Conservation (phyloP, 2,888 invertebrate genomes). For the Phragmatobia fuliginosa region DNA sequence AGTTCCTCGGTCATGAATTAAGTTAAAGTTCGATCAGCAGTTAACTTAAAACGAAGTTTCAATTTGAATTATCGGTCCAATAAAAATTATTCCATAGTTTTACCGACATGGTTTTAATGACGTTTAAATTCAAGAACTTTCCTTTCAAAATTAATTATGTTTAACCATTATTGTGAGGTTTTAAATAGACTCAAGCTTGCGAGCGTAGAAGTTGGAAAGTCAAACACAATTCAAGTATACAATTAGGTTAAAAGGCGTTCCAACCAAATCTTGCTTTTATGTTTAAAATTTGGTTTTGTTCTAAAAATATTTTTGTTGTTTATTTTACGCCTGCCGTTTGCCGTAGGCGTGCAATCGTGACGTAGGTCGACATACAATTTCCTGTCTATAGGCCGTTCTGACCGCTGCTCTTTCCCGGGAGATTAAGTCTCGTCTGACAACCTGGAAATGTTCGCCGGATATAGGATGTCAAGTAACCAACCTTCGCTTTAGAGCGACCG, state of each 20-base stretch:
- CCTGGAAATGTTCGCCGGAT: conserved; percentile 78
- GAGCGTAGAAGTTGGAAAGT: conserved; percentile 11
- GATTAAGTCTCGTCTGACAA: conserved; percentile 71
- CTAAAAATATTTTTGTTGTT: conserved; percentile 44
- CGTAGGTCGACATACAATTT: conserved; percentile 83
- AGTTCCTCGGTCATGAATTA: background rate
- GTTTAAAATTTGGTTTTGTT: conserved; percentile 37
- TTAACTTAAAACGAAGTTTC: background rate
- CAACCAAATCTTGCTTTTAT: conserved; percentile 23
- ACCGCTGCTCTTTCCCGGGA: conserved; percentile 78
- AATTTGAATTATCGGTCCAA: background rate
- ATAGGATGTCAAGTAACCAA: conserved; percentile 78
- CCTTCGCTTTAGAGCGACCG: conserved; percentile 65
- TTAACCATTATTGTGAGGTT: conserved; percentile 1
- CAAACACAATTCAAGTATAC: conserved; percentile 14
- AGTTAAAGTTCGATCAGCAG: background rate
- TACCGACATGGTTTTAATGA: background rate
- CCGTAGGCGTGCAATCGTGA: conserved; percentile 64
- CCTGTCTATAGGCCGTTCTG: conserved; percentile 70
- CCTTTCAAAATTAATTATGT: background rate
- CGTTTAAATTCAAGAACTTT: background rate
- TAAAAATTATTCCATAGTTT: background rate
- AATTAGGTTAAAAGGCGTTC: conserved; percentile 24
- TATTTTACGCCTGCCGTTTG: conserved; percentile 46
- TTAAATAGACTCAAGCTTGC: conserved; percentile 1